A percentile compares a stretch with the other conserved stretches of the same genome.
Conservation (phyloP, 2,113 vertebrate genomes). For the Otocyon megalotis region DNA sequence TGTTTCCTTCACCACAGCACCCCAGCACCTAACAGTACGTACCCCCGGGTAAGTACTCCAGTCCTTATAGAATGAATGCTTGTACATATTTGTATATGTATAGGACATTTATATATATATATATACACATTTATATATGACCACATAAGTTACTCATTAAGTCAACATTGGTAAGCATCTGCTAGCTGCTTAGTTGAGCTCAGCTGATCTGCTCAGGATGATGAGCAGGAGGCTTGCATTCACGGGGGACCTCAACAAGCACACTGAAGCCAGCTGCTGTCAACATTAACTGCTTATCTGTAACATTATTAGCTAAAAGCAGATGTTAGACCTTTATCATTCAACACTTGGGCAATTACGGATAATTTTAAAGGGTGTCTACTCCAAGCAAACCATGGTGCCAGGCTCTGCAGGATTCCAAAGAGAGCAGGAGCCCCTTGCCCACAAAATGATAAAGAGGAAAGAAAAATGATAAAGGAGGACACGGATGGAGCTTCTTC, state of each 20-base stretch:
- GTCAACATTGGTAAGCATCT: neutral
- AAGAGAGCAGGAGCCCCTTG: neutral
- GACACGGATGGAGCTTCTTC: neutral
- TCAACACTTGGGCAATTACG: neutral
- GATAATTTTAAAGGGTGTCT: neutral
- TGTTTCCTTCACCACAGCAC: neutral
- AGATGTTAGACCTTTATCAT: constrained; percentile 2
- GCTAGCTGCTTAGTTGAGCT: neutral
- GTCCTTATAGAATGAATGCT: neutral
- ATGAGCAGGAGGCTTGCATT: neutral
- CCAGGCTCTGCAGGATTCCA: constrained; percentile 7
- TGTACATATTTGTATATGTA: neutral
- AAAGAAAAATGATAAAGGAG: constrained; percentile 8
- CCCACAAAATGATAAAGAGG: neutral
- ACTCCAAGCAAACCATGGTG: neutral
- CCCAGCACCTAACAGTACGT: neutral
- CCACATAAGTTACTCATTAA: neutral
- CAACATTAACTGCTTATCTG: neutral
- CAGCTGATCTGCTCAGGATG: neutral
- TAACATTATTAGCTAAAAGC: neutral
- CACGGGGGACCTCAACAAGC: neutral
- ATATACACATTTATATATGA: no score
- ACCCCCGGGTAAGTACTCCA: neutral
- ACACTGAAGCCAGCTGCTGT: neutral
- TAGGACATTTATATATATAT: neutral